Percentiles rank a stretch among this genome's conserved stretches.
These are phyloP conservation scores for Bombus fervidus DNA, from an alignment of 1,140 invertebrate genomes.

Conservation along the genomic window DNA sequence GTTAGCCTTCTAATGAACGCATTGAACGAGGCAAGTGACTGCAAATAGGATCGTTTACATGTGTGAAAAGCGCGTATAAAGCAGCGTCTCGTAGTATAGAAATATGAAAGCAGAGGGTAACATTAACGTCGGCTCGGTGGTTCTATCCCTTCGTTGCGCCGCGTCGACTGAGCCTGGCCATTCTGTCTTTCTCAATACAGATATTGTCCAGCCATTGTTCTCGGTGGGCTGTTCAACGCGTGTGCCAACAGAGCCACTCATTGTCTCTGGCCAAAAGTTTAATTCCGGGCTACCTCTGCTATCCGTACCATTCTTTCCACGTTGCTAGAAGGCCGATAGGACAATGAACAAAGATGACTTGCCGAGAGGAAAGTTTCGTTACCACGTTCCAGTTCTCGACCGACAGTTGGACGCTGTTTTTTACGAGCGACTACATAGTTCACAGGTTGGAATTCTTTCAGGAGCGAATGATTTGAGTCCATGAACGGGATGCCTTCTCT, in stretches of 20 bases:
- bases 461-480: neutral
- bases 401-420: neutral
- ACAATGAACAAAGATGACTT: constrained; percentile 64
- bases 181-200: constrained; percentile 37
- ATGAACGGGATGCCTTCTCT: neutral
- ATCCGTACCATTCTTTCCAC: constrained; percentile 48
- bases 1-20: neutral
- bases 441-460: constrained; percentile 8
- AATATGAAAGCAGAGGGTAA: constrained; percentile 39
- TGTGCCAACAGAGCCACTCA: constrained; percentile 59
- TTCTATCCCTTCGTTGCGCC: neutral
- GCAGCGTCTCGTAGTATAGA: neutral
- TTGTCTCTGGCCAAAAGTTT: constrained; percentile 67
- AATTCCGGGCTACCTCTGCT: constrained; percentile 56
- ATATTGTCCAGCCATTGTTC: constrained; percentile 68
- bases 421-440: neutral
- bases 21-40: neutral
- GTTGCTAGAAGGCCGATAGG: constrained; percentile 48
- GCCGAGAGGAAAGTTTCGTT: constrained; percentile 57
- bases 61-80: neutral
- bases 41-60: constrained; percentile 5
- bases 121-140: constrained; percentile 46
- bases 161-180: neutral
- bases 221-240: constrained; percentile 48
- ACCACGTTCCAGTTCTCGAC: neutral